These are phyloP conservation scores for Meriones unguiculatus DNA, from an alignment of 2,113 vertebrate species.

Conservation along the genomic window DNA sequence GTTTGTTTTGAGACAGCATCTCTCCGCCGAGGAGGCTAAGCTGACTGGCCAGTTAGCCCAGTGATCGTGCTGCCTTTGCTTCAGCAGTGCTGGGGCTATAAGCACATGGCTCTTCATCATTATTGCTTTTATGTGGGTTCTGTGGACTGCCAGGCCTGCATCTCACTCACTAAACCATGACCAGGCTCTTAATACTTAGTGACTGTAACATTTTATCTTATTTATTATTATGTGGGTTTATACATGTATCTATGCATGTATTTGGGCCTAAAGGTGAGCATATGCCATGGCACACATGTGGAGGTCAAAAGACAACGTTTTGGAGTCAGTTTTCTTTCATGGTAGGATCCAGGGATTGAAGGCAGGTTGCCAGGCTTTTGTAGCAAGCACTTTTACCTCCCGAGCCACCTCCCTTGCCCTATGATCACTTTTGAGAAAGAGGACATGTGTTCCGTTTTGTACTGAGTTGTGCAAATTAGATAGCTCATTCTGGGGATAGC, in stretches of 20 bases:
- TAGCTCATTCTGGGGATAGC: not conserved
- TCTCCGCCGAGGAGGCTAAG: not conserved
- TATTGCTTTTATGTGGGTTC: not conserved
- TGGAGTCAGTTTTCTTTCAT: too few relatives aligned
- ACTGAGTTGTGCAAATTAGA: not conserved
- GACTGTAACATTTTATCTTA: not conserved
- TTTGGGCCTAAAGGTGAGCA: not conserved
- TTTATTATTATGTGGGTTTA: too few relatives aligned
- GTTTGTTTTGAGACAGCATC: not conserved
- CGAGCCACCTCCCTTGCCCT: not conserved
- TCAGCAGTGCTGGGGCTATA: not conserved
- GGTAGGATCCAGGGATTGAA: not conserved
- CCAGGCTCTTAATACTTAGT: not conserved
- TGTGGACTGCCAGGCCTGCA: not conserved
- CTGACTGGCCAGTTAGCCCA: too few relatives aligned
- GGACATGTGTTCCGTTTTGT: not conserved
- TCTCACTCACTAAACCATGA: not conserved
- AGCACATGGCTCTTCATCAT: too few relatives aligned
- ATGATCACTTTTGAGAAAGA: not conserved
- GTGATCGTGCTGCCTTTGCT: not conserved
- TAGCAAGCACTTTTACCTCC: not conserved
- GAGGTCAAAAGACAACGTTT: not conserved
- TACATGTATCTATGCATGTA: not conserved
- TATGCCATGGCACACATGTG: not conserved
- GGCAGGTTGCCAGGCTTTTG: not conserved